These are phyloP conservation scores for Piliocolobus tephrosceles DNA, from an alignment of 2,113 vertebrate genomes.

Conservation along the genomic window DNA sequence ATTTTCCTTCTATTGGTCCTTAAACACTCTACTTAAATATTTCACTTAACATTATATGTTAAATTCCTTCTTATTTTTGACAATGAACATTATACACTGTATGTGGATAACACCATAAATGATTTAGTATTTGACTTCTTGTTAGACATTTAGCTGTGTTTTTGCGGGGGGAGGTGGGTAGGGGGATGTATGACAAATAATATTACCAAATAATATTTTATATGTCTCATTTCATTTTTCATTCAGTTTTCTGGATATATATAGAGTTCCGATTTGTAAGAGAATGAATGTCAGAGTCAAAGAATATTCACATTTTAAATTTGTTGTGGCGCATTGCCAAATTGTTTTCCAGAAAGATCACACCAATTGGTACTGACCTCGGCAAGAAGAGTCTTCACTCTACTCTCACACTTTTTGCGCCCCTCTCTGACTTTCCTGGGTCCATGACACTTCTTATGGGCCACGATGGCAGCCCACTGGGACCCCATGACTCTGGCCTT, in stretches of 20 bases:
- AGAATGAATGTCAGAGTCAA: neutral
- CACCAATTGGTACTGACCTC: neutral
- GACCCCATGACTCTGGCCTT: neutral
- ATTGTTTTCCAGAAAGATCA: neutral
- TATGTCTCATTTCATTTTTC: neutral
- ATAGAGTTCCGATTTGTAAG: neutral
- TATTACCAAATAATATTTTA: neutral
- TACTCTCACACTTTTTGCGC: neutral
- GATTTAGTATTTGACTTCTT: neutral
- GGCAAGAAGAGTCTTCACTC: neutral
- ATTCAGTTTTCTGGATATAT: neutral
- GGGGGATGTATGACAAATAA: neutral
- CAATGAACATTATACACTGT: neutral
- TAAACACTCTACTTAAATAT: constrained; percentile 32
- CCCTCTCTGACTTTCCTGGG: neutral
- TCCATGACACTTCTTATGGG: neutral
- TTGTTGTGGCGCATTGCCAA: neutral
- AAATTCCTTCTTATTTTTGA: constrained; percentile 22
- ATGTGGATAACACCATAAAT: neutral
- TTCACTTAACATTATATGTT: neutral
- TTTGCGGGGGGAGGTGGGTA: fast-evolving
- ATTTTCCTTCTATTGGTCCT: neutral
- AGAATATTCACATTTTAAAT: neutral
- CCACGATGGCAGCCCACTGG: neutral
- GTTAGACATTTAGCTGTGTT: neutral